Base-by-base conservation (phyloP, 2,888 invertebrate species). In the Agrochola lota region DNA sequence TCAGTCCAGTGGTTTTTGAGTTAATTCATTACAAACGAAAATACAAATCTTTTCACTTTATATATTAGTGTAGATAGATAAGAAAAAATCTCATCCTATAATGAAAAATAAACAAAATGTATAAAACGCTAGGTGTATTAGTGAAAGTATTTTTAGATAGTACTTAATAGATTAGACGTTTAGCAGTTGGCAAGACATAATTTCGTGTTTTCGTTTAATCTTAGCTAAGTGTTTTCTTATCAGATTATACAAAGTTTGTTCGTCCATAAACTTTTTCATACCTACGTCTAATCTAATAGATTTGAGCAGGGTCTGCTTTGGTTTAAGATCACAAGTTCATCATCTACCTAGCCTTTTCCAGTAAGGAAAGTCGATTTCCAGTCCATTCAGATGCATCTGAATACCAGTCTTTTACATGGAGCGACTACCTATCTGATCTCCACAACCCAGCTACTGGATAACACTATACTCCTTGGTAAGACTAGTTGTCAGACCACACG, bases 241-340 rank as follows among this genome's bases (percentile, higher is more conserved):
- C 60, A 20, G 20, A 77, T 77, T 77, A 67, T 17, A 23, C 30
- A 77, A 62, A 35, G 43, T 43, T 76, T 74, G 20, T 40, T 20
- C 8, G 62, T 59, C 23, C 23, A 30, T 5, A 30, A 66, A 30
- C 9, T 30, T n/a, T 67, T n/a, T 40, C 35, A 35, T 35, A 35
- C 35, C 35, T 35, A 35, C 35, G 4, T 35, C 35, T 3, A 3
- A 35, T 35, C 35, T 35, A 35, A 35, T 35, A 35, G 23, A 74
- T 75, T 30, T 23, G 30, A 35, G 0, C 30, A 5, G 12, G 1
- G 49, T 52, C 12, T 40, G 17, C 26, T 52, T 73, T 62, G 49
- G 35, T 71, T 9, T 23, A 20, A 0, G 20, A 20, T 17, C 40
- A 60, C 17, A 52, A 43, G 2, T 20, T 30, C 2, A 26, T 64